A percentile compares a stretch with the other conserved stretches of the same genome.
Evolutionary conservation across 2,797 vertebrate genomes (phyloP).

Genomic region (Spheniscus humboldti): DNA sequence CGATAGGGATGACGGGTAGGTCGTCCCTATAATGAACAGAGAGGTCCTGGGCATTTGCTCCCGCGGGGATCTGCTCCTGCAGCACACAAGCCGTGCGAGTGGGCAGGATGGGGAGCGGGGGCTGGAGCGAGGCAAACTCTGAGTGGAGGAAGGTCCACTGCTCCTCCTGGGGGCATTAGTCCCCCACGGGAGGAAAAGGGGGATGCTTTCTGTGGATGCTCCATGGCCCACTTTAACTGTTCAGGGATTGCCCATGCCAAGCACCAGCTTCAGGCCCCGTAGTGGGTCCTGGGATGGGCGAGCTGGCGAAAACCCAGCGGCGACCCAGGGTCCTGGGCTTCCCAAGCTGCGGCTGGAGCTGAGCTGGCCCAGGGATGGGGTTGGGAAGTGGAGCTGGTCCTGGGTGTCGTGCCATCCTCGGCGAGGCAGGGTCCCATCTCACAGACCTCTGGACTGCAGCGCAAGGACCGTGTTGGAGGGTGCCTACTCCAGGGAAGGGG

Average conservation of each 20-base stretch:
- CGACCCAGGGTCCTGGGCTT: accelerated
- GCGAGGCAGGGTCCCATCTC: not conserved
- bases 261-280: not conserved
- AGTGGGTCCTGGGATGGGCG: accelerated
- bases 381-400: not conserved
- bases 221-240: not conserved
- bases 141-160: not conserved
- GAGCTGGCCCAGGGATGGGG: not conserved
- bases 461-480: accelerated
- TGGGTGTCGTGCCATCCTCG: not conserved
- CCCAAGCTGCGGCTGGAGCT: not conserved
- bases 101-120: not conserved
- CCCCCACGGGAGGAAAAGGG: accelerated
- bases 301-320: not conserved
- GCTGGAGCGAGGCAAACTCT: not conserved
- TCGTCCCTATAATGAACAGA: accelerated
- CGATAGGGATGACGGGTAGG: not conserved
- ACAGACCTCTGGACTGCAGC: not conserved
- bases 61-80: not conserved
- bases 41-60: not conserved
- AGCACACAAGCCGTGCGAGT: accelerated
- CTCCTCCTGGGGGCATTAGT: not conserved
- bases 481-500: not conserved
- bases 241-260: accelerated
- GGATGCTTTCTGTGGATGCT: not conserved